Conservation (phyloP, 2,113 vertebrate genomes). For the Myanophis thanlyinensis region DNA sequence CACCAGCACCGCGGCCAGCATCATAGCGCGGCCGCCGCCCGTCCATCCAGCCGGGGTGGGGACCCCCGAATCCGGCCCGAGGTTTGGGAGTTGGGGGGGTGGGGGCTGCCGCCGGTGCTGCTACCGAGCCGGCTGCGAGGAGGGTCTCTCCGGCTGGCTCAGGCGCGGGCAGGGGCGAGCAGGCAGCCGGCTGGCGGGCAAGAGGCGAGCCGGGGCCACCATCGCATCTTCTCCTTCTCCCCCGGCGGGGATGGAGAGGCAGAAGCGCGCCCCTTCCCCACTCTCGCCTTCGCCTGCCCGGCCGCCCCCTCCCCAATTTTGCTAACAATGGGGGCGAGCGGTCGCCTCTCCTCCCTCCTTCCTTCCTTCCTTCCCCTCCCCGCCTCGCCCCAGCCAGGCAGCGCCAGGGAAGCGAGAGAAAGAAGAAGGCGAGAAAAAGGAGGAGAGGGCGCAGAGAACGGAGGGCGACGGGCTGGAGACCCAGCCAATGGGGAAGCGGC, state of each 20-base stretch:
- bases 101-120: too few relatives aligned
- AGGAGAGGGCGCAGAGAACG: not conserved
- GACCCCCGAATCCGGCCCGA: not conserved
- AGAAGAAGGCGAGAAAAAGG: not conserved
- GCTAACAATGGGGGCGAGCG: not conserved
- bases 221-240: not conserved
- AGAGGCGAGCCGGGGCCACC: not conserved
- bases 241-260: too few relatives aligned
- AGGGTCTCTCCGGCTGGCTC: not conserved
- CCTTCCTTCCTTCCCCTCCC: not conserved
- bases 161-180: not conserved
- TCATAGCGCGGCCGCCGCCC: not conserved
- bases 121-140: not conserved
- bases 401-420: not conserved
- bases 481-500: not conserved
- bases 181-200: not conserved
- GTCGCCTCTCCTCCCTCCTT: not conserved
- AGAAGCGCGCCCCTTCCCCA: not conserved
- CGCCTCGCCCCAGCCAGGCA: not conserved
- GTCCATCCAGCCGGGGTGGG: not conserved
- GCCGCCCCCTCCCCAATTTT: too few relatives aligned
- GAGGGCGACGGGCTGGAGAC: not conserved
- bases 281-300: rapidly evolving
- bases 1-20: not conserved
- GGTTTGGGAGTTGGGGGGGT: not conserved